Evolutionary conservation across 2,797 vertebrate genomes (phyloP), one percentile per base, ranked within the genome.

Genomic region (Picus viridis): DNA sequence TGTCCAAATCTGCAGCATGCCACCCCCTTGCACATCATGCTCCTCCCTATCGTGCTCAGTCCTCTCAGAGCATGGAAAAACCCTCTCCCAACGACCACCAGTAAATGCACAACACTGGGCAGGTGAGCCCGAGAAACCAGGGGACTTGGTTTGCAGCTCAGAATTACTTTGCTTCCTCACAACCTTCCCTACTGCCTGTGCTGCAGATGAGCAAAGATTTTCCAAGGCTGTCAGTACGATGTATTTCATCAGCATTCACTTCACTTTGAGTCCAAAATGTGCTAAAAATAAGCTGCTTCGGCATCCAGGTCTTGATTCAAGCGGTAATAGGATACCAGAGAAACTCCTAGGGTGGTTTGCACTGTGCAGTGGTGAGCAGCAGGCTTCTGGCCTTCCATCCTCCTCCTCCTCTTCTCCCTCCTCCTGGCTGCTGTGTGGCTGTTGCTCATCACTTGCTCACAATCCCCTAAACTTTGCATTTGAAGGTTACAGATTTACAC

Each of bases 221-320:
- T 93, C 94, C 92, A 88, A 64, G 39, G 67, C 83, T 94, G 89
- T 92, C 96, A 94, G 63, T 57, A 51, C 49, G 12, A 45, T 1
- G 0, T 81, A 79, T 88, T 94, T 95, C 89, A 93, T 65, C 45
- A 67, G 80, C 80, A 15, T 73, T 90, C 8, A 3, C 67, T 94
- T 91, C 57, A 11, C 78, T 95, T 91, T 6, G 80, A 85, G 86
- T 88, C 89, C 91, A 86, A 93, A 93, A 79, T 6, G 65, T 7
- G n/a, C 91, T 94, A 95, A 94, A 95, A 95, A 95, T 94, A 96
- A 43, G 4, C 65, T 65, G 83, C 54, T 68, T 94, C 11, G 71
- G 88, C 80, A 87, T 78, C 67, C 82, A 89, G 80, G 74, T 89
- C 83, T 84, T 54, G 88, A 77, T 86, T 83, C 70, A 43, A 91